These are phyloP conservation scores for Eretmochelys imbricata DNA, from an alignment of 2,113 vertebrate genomes.

Conservation along the genomic window DNA sequence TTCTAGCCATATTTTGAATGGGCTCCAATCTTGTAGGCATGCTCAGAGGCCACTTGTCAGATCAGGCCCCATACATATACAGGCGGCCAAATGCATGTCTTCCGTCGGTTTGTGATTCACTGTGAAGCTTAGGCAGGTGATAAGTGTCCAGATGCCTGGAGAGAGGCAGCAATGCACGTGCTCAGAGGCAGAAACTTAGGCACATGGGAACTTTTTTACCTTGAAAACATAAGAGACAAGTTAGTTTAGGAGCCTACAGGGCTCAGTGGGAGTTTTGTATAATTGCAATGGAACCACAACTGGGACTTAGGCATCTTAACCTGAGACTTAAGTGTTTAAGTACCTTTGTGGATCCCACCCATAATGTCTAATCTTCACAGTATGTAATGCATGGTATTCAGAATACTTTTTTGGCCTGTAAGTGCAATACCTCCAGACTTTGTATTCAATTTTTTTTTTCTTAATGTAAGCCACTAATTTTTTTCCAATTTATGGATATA, in stretches of 20 bases:
- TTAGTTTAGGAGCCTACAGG: too few species aligned
- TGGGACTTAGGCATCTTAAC: neutral
- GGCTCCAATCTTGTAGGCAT: neutral
- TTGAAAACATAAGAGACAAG: neutral
- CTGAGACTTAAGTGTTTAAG: neutral
- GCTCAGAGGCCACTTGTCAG: neutral
- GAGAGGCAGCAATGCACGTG: neutral
- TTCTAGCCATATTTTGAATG: neutral
- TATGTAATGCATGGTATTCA: neutral
- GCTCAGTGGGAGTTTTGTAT: neutral
- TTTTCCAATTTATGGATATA: neutral
- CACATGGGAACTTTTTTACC: neutral
- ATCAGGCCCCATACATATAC: neutral
- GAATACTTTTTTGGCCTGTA: neutral
- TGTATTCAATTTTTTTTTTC: neutral
- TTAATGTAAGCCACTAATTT: neutral
- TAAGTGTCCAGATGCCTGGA: neutral
- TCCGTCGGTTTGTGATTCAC: neutral
- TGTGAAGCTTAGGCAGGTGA: neutral
- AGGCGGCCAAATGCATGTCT: neutral
- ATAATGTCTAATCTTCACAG: neutral
- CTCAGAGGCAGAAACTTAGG: neutral
- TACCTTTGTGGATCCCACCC: neutral
- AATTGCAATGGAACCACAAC: neutral
- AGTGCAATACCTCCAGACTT: neutral